Base-by-base conservation (phyloP, 2,113 vertebrate genomes). In the Mystacornis crossleyi region DNA sequence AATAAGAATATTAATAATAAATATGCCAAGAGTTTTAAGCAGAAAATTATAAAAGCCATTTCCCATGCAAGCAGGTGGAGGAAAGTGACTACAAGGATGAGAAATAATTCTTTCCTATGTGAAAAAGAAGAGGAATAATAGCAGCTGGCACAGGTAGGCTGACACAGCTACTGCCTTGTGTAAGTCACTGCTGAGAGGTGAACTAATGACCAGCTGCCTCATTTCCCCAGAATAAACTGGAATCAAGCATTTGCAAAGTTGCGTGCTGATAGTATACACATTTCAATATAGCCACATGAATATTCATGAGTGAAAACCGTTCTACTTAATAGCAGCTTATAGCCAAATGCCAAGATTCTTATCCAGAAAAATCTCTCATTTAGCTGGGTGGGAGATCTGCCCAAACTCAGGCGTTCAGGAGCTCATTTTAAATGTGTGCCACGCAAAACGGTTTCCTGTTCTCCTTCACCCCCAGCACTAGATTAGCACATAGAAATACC, bases 281-380 rank as follows among this genome's bases (percentile, higher is more conserved):
- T 90, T 90, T 95, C 90, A 93, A 60, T 90, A 94, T 86, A 96
- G 72, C 40, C 53, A 26, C 82, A 96, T 96, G 72, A 91, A 95
- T 97, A 97, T 96, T 96, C 79, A 97, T 94, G 88, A 96, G 88
- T 67, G 75, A 78, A 94, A 95, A 81, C 43, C 1, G 2, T 43
- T 92, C 82, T 90, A n/a, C 43, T 91, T 96, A 94, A 95, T 93
- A 95, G 92, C 82, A 88, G 82, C 82, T 93, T 94, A 90, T 95
- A 95, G 90, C 82, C 90, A 93, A 93, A 94, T 94, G 90, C 67
- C 90, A 95, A 90, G 77, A 86, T 83, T 70, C 75, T 55, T 90
- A 94, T 92, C 82, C 88, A 97, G 92, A 90, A 96, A 97, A 96
- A 94, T 93, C 93, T 90, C 80, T 90, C 85, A 74, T 96, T 96